A percentile compares a stretch with the other conserved stretches of the same genome.
These are phyloP conservation scores for Cremastinae sp. DNA, from an alignment of 2,888 invertebrate genomes.

Conservation along the genomic window DNA sequence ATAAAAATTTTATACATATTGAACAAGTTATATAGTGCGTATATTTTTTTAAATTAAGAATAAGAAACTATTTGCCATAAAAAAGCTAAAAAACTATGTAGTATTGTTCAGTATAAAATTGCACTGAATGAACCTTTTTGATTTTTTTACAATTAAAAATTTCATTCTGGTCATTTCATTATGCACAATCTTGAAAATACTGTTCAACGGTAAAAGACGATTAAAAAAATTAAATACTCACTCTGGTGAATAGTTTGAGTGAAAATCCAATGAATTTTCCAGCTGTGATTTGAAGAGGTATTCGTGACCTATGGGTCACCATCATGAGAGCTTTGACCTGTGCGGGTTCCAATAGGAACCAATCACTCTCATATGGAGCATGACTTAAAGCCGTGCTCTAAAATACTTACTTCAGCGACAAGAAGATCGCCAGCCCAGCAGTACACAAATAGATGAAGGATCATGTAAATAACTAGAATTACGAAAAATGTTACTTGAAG, in stretches of 20 bases:
- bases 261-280: constrained; percentile 70
- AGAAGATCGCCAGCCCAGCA: constrained; percentile 69
- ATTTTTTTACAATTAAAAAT: no score
- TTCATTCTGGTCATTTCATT: no score
- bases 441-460: constrained; percentile 66
- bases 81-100: no score
- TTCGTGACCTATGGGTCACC: constrained; percentile 62
- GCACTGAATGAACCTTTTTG: no score
- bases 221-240: constrained; percentile 47
- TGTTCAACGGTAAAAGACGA: background rate
- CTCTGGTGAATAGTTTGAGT: constrained; percentile 67
- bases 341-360: constrained; percentile 64
- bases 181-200: no score
- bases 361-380: constrained; percentile 65
- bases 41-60: no score
- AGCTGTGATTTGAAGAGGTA: constrained; percentile 69
- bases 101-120: no score
- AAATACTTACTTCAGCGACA: constrained; percentile 44
- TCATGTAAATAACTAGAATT: constrained; percentile 48
- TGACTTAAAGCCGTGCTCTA: constrained; percentile 63
- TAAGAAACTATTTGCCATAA: no score
- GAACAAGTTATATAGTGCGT: no score
- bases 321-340: constrained; percentile 63
- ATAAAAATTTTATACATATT: background rate
- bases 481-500: constrained; percentile 60